phyloP scores from a whole-genome alignment of 37 sponge, comb jelly and placozoan species.

The Cladorhizidae sp. region DNA sequence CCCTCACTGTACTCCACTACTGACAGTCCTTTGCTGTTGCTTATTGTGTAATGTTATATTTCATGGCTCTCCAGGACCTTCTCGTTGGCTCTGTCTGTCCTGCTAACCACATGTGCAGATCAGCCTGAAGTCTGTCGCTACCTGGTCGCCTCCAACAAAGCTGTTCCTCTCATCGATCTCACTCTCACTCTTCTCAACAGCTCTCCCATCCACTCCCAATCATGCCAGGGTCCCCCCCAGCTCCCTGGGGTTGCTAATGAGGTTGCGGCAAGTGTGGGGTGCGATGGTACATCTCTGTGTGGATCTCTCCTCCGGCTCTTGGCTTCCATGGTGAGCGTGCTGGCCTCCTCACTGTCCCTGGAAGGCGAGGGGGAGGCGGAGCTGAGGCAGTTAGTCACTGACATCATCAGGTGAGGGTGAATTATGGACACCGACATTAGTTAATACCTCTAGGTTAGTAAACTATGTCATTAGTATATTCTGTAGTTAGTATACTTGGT shows the following conservation, averaged over 20 bases:
- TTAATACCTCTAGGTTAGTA: too few relatives aligned
- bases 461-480: too few relatives aligned
- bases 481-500: too few relatives aligned
- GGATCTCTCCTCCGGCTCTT: constrained; percentile 42
- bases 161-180: constrained; percentile 46
- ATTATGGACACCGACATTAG: neutral
- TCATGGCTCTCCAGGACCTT: constrained; percentile 48
- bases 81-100: constrained; percentile 6
- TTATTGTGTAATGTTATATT: too few relatives aligned
- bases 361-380: neutral
- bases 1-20: too few relatives aligned
- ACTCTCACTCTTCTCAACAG: neutral
- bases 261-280: too few relatives aligned
- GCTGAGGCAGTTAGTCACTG: constrained; percentile 8
- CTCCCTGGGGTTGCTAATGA: neutral
- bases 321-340: constrained; percentile 32
- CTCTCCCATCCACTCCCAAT: neutral
- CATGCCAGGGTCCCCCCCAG: neutral
- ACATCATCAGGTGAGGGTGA: constrained; percentile 44
- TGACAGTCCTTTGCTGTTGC: too few relatives aligned
- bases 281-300: constrained; percentile 23
- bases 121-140: constrained; percentile 21
- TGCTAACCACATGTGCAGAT: constrained; percentile 28
- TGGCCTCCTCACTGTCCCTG: neutral
- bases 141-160: constrained; percentile 40